Evolutionary conservation across 2,888 invertebrate species (phyloP), one percentile per base, ranked within the genome.

Genomic region (Lamellibrachia columna): DNA sequence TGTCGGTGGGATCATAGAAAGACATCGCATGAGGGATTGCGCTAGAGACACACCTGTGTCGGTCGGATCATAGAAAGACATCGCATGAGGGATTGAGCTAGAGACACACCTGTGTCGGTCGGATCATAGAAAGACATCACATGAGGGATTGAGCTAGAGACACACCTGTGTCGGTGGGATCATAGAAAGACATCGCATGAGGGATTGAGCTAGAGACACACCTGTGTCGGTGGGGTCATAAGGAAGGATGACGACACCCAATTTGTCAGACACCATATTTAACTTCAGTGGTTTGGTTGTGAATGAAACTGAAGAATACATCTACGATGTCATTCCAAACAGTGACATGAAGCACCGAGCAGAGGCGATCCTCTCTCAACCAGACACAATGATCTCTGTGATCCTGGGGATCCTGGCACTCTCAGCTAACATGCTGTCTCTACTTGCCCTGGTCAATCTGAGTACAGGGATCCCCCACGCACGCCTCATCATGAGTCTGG

Each of bases 401-500:
- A 52, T 92, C 53, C 92, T 94, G 55, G 92, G 95, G 52, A 90
- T 94, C 9, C 91, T 95, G 9, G 95, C 95, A 1, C 93, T 95
- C 40, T 53, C 94, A 1, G 94, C 94, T 53, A 95, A 95, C 92
- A 93, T 94, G 7, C 53, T 95, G 11, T 95, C 95, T 7, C 94
- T 96, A 3, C 92, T 94, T 40, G 95, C 95, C n/a, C 94, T 95
- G 1, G 93, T 93, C n/a, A 93, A 95, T 60, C 94, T 95, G 9
- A 94, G 94, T 7, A 92, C 93, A 40, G 93, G 94, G 53, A 95
- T 95, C 0, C 95, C 94, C 1, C 95, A 95, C 94, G 94, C 95
- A 22, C 95, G 95, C 60, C 94, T 96, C 52, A 95, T 95, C 52
- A 93, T 95, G 9, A 95, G 95, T 92, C 94, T 96, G 0, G 94